These are phyloP conservation scores for Lycaena phlaeas DNA, from an alignment of 2,888 invertebrate genomes.

Conservation along the genomic window DNA sequence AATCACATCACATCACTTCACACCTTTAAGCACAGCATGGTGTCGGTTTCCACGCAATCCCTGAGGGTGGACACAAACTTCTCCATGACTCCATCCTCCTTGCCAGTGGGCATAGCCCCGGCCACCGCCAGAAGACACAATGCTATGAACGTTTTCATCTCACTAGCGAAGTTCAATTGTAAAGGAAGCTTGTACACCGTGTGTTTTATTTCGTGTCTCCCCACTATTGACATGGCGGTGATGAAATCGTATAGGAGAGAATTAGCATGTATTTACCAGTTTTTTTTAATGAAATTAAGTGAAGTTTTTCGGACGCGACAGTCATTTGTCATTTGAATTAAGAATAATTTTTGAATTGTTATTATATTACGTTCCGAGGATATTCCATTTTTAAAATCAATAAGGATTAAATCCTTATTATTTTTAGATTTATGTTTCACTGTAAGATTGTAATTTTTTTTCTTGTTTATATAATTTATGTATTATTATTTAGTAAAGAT, in stretches of 20 bases:
- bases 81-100: constrained; percentile 51
- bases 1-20: constrained; percentile 47
- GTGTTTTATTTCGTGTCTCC: constrained; percentile 62
- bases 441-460: no score
- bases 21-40: constrained; percentile 83
- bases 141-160: constrained; percentile 54
- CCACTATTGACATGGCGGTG: constrained; percentile 54
- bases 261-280: constrained; percentile 42
- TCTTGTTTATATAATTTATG: no score
- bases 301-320: constrained; percentile 3
- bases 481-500: no score
- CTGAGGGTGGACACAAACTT: constrained; percentile 64
- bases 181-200: constrained; percentile 41
- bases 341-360: no score
- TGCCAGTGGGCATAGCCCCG: constrained; percentile 49
- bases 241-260: constrained; percentile 28
- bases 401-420: no score
- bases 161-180: constrained; percentile 54
- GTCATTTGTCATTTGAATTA: background rate
- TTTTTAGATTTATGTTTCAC: no score
- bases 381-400: no score
- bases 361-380: no score
- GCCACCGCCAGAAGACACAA: constrained; percentile 43
- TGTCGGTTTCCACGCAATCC: constrained; percentile 80
- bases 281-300: constrained; percentile 22